A percentile compares a stretch with the other conserved stretches of the same genome.
These are phyloP conservation scores for Schizotus pectinicornis DNA, from an alignment of 2,888 invertebrate genomes.

Conservation along the genomic window DNA sequence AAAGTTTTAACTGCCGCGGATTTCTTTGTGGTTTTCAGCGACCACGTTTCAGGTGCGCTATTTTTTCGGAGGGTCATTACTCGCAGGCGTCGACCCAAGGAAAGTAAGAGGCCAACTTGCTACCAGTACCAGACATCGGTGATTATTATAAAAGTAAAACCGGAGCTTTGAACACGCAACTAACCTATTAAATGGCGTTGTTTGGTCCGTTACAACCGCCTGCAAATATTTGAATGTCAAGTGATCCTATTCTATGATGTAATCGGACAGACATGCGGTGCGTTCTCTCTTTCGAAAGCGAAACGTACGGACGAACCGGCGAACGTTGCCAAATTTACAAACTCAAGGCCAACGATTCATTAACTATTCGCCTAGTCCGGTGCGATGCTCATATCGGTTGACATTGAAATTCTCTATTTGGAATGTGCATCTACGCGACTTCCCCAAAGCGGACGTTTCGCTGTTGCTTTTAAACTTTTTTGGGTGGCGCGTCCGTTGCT, in stretches of 20 bases:
- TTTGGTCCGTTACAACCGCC: conserved; percentile 9
- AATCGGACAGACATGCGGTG: conserved; percentile 34
- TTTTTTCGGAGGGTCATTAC: conserved; percentile 21
- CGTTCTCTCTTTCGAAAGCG: conserved; percentile 27
- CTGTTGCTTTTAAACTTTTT: not conserved
- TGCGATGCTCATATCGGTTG: conserved; percentile 12
- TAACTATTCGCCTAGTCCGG: conserved; percentile 26
- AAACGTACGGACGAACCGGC: conserved; percentile 26
- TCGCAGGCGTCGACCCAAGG: conserved; percentile 14
- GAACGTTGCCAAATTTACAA: conserved; percentile 39
- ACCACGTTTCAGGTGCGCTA: conserved; percentile 1
- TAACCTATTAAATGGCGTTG: conserved; percentile 12
- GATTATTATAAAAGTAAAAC: conserved; percentile 18
- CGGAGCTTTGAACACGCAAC: conserved; percentile 24
- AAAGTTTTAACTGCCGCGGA: too few relatives aligned
- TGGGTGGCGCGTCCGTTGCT: not conserved
- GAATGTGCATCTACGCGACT: conserved; percentile 18
- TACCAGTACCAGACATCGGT: conserved; percentile 21
- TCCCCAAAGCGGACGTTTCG: conserved; percentile 11
- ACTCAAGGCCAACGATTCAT: conserved; percentile 36
- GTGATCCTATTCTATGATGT: conserved; percentile 32
- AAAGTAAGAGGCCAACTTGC: conserved; percentile 24
- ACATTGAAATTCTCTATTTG: conserved; percentile 15
- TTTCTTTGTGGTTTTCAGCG: not conserved
- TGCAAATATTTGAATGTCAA: conserved; percentile 35